Evolutionary conservation across 2,888 invertebrate species (phyloP), one percentile per base, ranked within the genome.

Genomic region (Carabus problematicus): DNA sequence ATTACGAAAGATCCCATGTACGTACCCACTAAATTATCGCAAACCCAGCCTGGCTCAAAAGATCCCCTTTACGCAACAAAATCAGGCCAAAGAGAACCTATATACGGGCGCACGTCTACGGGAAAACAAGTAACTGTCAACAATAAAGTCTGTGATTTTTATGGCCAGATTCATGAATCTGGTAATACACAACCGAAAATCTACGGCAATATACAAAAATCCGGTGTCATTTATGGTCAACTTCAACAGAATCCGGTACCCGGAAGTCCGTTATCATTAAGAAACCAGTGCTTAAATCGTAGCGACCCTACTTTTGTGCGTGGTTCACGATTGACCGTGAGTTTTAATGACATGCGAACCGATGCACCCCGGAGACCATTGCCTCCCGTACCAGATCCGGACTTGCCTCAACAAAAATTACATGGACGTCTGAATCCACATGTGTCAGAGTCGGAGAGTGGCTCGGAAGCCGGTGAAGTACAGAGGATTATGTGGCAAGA

Each of bases 391-490:
- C 71, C 72, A 29, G 71, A 79, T 72, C 86, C 86, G 7, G 90
- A 89, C 76, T 88, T 88, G 71, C 19, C 59, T 9, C 40, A 41
- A 12, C 61, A 62, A 55, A 61, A 42, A n/a, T 12, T 61, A 6
- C 54, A 61, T 54, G 55, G 61, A 8, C 19, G 55, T 8, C 29
- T 58, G 45, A 41, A 47, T 41, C 56, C 56, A 19, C 43, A 39
- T 8, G 71, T 80, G 72, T 86, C 86, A 3, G 90, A 89, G 76
- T 89, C 88, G 71, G 91, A 91, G 78, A 89, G 89, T 76, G 90
- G 89, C 29, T 90, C 90, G 47, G 91, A 91, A 78, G 89, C 89
- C 45, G 89, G 89, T 3, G 91, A 91, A 81, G 86, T 90, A 70
- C 89, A 89, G 76, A 84, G 87, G 73, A 90, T 89, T 75, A 80